A percentile compares a stretch with the other conserved stretches of the same genome.
These are phyloP conservation scores for Papilio polytes DNA, from an alignment of 1,140 invertebrate genomes.

Conservation along the genomic window DNA sequence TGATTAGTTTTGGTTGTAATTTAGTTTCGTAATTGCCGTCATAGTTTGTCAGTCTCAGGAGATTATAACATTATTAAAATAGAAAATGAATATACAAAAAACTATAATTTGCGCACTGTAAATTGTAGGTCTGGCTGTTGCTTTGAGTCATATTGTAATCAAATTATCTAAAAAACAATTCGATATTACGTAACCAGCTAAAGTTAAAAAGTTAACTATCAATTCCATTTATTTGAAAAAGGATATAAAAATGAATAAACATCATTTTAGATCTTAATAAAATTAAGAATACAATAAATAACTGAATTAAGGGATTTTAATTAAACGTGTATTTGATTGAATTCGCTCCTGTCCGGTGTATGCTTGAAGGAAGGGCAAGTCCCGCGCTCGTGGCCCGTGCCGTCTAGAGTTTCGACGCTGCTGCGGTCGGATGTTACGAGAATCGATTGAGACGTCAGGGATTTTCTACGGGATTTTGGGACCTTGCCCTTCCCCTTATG, in stretches of 20 bases:
- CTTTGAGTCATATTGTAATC: neutral
- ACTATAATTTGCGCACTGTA: neutral
- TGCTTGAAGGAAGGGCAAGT: constrained; percentile 60
- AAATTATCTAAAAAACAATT: neutral
- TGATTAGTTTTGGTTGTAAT: neutral
- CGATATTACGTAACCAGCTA: neutral
- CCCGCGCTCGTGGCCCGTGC: constrained; percentile 58
- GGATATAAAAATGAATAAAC: neutral
- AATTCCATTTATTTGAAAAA: neutral
- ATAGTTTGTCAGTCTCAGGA: neutral
- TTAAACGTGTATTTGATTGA: constrained; percentile 80
- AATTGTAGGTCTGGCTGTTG: neutral
- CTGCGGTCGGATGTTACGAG: constrained; percentile 77
- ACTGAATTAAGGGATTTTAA: constrained; percentile 28
- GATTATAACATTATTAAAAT: neutral
- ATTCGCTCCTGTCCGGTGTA: constrained; percentile 56
- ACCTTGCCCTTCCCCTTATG: constrained; percentile 84
- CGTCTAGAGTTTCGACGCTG: constrained; percentile 79
- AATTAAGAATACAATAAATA: neutral
- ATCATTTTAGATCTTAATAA: neutral
- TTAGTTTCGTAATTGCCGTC: neutral
- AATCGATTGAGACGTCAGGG: constrained; percentile 66
- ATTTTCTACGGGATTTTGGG: constrained; percentile 80
- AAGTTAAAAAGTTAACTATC: neutral
- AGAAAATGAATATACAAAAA: neutral